Evolutionary conservation across 2,888 invertebrate genomes (phyloP).

Genomic region (Melolontha melolontha): DNA sequence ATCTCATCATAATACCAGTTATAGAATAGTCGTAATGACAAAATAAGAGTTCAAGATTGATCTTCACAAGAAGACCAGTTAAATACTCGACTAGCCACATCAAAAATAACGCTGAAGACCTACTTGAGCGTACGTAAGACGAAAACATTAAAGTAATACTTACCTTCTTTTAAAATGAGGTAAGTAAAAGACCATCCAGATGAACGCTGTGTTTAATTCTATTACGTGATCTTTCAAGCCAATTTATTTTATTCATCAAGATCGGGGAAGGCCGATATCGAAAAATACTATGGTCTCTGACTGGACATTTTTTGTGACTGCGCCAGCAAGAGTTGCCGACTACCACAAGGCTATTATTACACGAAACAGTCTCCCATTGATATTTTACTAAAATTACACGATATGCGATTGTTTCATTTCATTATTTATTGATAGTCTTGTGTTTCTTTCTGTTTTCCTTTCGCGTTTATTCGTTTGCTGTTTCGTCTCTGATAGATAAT

Average conservation of each 20-base stretch:
- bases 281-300: neutral
- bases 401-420: slow-evolving; percentile 31
- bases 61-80: slow-evolving; percentile 58
- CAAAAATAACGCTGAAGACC: neutral
- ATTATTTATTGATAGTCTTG: slow-evolving; percentile 10
- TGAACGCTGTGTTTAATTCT: slow-evolving; percentile 66
- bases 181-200: slow-evolving; percentile 64
- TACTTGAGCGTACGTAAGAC: slow-evolving; percentile 56
- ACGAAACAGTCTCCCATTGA: slow-evolving; percentile 4
- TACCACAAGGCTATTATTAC: slow-evolving; percentile 12
- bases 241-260: slow-evolving; percentile 62
- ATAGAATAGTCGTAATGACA: slow-evolving; percentile 65
- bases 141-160: slow-evolving; percentile 65
- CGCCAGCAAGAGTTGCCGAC: neutral
- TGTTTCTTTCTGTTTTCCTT: too few species aligned
- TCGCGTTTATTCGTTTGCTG: too few species aligned
- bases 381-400: slow-evolving; percentile 25
- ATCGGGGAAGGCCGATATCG: slow-evolving; percentile 4
- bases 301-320: too few species aligned
- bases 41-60: slow-evolving; percentile 64
- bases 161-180: slow-evolving; percentile 58
- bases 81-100: neutral
- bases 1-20: slow-evolving; percentile 63
- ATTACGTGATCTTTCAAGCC: slow-evolving; percentile 66
- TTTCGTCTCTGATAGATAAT: too few species aligned